Percentiles rank a stretch among this genome's conserved stretches.
phyloP scores from a whole-genome alignment of 2,888 invertebrate genomes.

The Agrenia bidenticulata region DNA sequence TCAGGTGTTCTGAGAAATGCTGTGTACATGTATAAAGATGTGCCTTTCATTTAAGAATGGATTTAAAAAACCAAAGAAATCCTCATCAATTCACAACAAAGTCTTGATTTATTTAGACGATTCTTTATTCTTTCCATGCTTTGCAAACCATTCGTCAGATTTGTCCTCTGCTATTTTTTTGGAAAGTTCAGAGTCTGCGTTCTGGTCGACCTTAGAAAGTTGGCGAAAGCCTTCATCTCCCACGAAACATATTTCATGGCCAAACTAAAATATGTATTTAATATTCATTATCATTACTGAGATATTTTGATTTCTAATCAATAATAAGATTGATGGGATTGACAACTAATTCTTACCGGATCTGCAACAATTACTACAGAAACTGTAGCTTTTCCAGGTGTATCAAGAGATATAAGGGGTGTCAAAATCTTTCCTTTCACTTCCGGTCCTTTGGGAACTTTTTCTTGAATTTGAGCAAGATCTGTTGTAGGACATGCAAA shows the following conservation, averaged over 20 bases:
- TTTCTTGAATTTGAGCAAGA: slow-evolving; percentile 71
- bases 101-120: background rate
- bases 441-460: slow-evolving; percentile 62
- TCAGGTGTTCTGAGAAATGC: no score
- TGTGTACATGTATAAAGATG: no score
- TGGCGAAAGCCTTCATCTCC: slow-evolving; percentile 92
- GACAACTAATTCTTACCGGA: slow-evolving; percentile 64
- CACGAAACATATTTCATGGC: slow-evolving; percentile 97
- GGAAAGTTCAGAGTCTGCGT: slow-evolving; percentile 75
- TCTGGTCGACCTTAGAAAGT: slow-evolving; percentile 80
- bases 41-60: no score
- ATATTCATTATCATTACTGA: no score
- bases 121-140: slow-evolving; percentile 23
- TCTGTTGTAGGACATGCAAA: slow-evolving; percentile 81
- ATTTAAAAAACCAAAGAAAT: no score
- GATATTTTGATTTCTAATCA: background rate
- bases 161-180: slow-evolving; percentile 72
- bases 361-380: slow-evolving; percentile 94
- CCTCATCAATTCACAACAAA: background rate
- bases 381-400: slow-evolving; percentile 96
- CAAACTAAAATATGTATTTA: slow-evolving; percentile 66
- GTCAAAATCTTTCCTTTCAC: slow-evolving; percentile 74
- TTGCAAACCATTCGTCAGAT: slow-evolving; percentile 58
- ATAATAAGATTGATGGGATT: background rate
- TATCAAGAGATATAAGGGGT: slow-evolving; percentile 86